These are phyloP conservation scores for Neostethus bicornis DNA, from an alignment of 2,797 vertebrate genomes.

Conservation along the genomic window DNA sequence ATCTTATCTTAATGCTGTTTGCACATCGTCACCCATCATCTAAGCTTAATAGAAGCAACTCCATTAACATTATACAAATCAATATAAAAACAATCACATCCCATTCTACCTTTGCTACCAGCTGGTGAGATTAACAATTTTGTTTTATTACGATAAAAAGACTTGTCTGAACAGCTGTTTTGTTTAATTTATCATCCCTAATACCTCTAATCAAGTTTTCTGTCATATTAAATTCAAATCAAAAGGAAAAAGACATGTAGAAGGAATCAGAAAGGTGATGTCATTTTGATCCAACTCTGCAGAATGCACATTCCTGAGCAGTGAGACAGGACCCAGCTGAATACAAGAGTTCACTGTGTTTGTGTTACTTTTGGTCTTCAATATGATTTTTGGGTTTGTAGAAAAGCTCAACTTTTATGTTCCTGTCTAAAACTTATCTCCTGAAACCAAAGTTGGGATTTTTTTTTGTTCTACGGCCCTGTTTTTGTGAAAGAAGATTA, in stretches of 20 bases:
- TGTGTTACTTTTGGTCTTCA: slow-evolving; percentile 29
- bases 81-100: slow-evolving; percentile 17
- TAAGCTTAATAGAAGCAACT: slow-evolving; percentile 48
- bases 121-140: slow-evolving; percentile 1
- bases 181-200: slow-evolving; percentile 21
- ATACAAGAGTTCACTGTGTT: slow-evolving; percentile 33
- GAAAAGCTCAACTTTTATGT: slow-evolving; percentile 7
- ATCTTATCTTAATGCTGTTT: slow-evolving; percentile 3
- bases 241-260: slow-evolving; percentile 36
- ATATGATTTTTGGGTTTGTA: slow-evolving; percentile 10
- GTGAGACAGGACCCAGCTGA: slow-evolving; percentile 71
- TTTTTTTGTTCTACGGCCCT: slow-evolving; percentile 3
- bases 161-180: slow-evolving; percentile 11
- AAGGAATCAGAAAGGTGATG: slow-evolving; percentile 73
- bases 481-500: slow-evolving; percentile 36
- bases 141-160: no score
- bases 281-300: slow-evolving; percentile 72
- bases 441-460: slow-evolving; percentile 17
- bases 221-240: slow-evolving; percentile 36
- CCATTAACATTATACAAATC: slow-evolving; percentile 12
- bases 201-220: slow-evolving; percentile 2
- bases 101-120: not conserved
- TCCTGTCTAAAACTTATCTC: not conserved
- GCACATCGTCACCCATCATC: slow-evolving; percentile 33
- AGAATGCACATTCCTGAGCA: slow-evolving; percentile 74